A percentile compares a stretch with the other conserved stretches of the same genome.
Conservation (phyloP, 2,888 invertebrate genomes). For the Eristalinus sepulchralis region DNA sequence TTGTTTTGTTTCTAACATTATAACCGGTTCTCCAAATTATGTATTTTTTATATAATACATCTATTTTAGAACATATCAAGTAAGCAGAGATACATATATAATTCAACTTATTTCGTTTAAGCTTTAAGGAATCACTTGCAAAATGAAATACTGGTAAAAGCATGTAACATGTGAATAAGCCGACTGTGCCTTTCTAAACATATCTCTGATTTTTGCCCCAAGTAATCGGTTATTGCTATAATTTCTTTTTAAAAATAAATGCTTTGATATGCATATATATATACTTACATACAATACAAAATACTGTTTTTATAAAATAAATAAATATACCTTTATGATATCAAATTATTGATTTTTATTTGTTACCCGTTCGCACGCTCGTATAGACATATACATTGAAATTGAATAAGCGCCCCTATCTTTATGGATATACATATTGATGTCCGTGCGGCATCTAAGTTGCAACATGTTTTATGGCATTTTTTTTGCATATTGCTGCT, state of each 20-base stretch:
- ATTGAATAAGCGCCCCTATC: too few species aligned
- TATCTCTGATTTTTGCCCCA: not conserved
- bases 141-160: not conserved
- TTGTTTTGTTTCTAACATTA: not conserved
- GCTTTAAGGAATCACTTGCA: not conserved
- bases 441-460: too few species aligned
- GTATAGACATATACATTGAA: too few species aligned
- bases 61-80: not conserved
- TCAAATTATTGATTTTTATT: not conserved
- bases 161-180: not conserved
- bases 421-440: too few species aligned
- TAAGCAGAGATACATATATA: too few species aligned
- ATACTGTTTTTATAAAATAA: not conserved
- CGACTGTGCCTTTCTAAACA: not conserved
- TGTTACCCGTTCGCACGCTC: not conserved
- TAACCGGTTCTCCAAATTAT: not conserved
- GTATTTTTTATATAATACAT: not conserved
- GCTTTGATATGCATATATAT: not conserved
- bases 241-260: not conserved
- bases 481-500: too few species aligned
- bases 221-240: not conserved
- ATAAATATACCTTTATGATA: not conserved
- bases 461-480: too few species aligned
- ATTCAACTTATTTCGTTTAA: not conserved
- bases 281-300: not conserved